Evolutionary conservation across 2,888 invertebrate genomes (phyloP), one percentile per base, ranked within the genome.

Genomic region (Furcula furcula): DNA sequence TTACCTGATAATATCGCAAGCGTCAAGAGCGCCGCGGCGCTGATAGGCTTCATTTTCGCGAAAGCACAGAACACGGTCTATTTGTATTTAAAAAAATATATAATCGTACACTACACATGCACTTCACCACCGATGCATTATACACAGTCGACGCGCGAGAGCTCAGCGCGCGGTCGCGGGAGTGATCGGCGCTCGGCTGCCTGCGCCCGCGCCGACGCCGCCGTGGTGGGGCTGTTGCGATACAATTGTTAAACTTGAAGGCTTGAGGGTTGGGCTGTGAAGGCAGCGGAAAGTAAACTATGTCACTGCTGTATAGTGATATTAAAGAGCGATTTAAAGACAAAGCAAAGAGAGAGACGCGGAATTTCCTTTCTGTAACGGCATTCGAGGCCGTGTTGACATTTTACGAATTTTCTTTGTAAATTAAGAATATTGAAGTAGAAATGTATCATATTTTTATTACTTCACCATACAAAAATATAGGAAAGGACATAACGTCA

Each of bases 41-140:
- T 56, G 69, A 70, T 64, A 63, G 77, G 80, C 81, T 69, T 82
- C 83, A 85, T 82, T 50, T 53, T 82, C 62, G 45, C 45, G 51
- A 5, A 14, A n/a, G 51, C 65, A 69, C 78, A 71, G 62, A 63
- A 58, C 72, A 74, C 71, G 69, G 58, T 59, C 50, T 71, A 60
- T 54, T n/a, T n/a, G n/a, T n/a, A n/a, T 44, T 46, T 48, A 42
- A 66, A 62, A 58, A 57, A 58, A 62, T 11, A 6, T n/a, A 18
- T 15, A 28, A 11, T 28, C 64, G 64, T 62, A 66, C 85, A 87
- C 86, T 67, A 60, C 84, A 85, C 84, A 71, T 62, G 60, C 74
- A 75, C 76, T 67, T 77, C 86, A 87, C 88, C 80, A 84, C 84
- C 80, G 77, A 75, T 67, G 76, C 87, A 80, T 80, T 61, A 65